Evolutionary conservation across 1,140 invertebrate species (phyloP).

Genomic region (Belonocnema kinseyi): DNA sequence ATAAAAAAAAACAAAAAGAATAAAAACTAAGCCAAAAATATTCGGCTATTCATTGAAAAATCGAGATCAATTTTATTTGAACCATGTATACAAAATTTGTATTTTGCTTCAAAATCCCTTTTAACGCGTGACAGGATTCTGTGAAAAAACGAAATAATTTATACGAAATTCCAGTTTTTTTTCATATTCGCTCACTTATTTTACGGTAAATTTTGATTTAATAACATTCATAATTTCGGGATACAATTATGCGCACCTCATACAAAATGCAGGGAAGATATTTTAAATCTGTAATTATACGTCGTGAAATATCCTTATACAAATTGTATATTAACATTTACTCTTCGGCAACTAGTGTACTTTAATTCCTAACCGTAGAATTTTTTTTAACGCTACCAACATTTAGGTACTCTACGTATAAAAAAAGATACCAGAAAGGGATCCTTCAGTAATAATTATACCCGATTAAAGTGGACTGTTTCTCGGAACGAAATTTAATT

Average conservation of each 20-base stretch:
- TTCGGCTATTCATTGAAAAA: not conserved
- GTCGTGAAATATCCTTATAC: slow-evolving; percentile 57
- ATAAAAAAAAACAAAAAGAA: slow-evolving; percentile 4
- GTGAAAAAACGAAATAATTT: not conserved
- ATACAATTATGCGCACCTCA: slow-evolving; percentile 15
- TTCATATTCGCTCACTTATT: slow-evolving; percentile 1
- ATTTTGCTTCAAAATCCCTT: not conserved
- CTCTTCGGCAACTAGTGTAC: slow-evolving; percentile 64
- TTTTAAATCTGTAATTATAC: slow-evolving; percentile 32
- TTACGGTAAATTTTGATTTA: slow-evolving; percentile 1
- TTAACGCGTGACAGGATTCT: not conserved
- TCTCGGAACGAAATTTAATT: slow-evolving; percentile 40
- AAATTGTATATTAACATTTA: slow-evolving; percentile 67
- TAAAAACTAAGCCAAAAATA: not conserved
- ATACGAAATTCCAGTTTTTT: slow-evolving; percentile 20
- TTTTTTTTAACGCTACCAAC: slow-evolving; percentile 43
- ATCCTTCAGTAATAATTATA: slow-evolving; percentile 38
- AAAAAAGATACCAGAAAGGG: slow-evolving; percentile 45
- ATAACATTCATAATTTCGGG: slow-evolving; percentile 24
- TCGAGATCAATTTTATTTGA: not conserved
- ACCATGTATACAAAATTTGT: not conserved
- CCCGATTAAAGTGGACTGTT: slow-evolving; percentile 47
- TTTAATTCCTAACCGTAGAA: slow-evolving; percentile 54
- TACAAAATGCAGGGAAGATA: slow-evolving; percentile 40
- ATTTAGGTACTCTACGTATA: slow-evolving; percentile 51